Evolutionary conservation across 2,113 vertebrate genomes (phyloP).

Genomic region (Rhinolophus sinicus): DNA sequence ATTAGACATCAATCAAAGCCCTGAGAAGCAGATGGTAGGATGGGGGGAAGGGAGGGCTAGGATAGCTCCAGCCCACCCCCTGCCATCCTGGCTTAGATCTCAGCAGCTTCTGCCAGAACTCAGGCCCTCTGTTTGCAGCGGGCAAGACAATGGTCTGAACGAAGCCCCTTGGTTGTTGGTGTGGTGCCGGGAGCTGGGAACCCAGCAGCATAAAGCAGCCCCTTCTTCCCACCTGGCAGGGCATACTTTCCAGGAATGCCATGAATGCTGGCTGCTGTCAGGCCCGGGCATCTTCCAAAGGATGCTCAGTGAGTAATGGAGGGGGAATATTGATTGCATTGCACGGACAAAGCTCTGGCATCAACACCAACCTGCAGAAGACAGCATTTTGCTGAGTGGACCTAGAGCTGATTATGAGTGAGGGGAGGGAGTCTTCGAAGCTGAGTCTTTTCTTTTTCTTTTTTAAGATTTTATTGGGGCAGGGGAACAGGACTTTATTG

Average conservation of each 20-base stretch:
- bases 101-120: conserved; percentile 16
- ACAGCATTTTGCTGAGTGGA: background rate
- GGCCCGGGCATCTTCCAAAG: background rate
- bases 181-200: conserved; percentile 10
- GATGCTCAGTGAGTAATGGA: background rate
- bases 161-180: background rate
- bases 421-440: background rate
- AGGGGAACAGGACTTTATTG: no score
- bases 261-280: background rate
- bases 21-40: background rate
- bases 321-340: background rate
- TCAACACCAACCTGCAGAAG: background rate
- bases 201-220: background rate
- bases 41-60: background rate
- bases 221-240: conserved; percentile 29
- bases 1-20: background rate
- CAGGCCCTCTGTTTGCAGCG: background rate
- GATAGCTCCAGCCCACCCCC: background rate
- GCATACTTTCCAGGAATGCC: background rate
- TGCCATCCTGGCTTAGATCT: background rate
- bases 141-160: background rate
- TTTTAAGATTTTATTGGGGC: no score
- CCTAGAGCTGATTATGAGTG: background rate
- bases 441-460: background rate
- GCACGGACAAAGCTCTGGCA: background rate